Conservation (phyloP, 1,140 invertebrate genomes). For the Drosophila cardini region DNA sequence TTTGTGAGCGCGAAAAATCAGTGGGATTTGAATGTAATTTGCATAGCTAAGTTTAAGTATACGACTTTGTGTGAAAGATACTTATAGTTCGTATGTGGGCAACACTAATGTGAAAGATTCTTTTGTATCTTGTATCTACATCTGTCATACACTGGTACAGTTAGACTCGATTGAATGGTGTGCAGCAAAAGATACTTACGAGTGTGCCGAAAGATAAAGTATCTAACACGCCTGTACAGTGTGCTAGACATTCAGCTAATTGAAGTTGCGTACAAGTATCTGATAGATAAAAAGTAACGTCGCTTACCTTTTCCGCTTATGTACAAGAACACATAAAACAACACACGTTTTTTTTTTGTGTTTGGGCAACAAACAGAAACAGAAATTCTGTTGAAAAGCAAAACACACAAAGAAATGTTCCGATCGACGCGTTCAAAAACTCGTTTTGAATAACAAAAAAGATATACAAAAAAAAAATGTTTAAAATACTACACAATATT, state of each 20-base stretch:
- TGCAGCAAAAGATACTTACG: neutral
- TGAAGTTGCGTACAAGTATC: slow-evolving; percentile 54
- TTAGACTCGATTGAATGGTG: neutral
- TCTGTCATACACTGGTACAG: no score
- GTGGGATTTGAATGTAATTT: slow-evolving; percentile 49
- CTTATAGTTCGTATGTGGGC: slow-evolving; percentile 7
- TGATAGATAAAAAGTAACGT: slow-evolving; percentile 65
- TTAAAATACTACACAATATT: slow-evolving; percentile 17
- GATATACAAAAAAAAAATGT: no score
- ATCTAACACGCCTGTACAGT: slow-evolving; percentile 39
- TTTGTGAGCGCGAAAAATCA: slow-evolving; percentile 61
- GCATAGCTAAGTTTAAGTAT: slow-evolving; percentile 23
- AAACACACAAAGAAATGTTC: slow-evolving; percentile 36
- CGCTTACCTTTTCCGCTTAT: slow-evolving; percentile 53
- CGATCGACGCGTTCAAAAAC: slow-evolving; percentile 52
- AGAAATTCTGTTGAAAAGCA: slow-evolving; percentile 38
- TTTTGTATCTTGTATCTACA: slow-evolving; percentile 32
- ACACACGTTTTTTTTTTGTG: slow-evolving; percentile 29
- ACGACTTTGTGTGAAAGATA: slow-evolving; percentile 26
- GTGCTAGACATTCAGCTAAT: slow-evolving; percentile 54
- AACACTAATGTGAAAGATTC: slow-evolving; percentile 22
- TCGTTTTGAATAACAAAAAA: slow-evolving; percentile 50
- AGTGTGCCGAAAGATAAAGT: slow-evolving; percentile 30
- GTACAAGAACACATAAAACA: slow-evolving; percentile 28
- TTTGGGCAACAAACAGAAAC: slow-evolving; percentile 42